Evolutionary conservation across 2,797 vertebrate genomes (phyloP).

Genomic region (Sciurus carolinensis): DNA sequence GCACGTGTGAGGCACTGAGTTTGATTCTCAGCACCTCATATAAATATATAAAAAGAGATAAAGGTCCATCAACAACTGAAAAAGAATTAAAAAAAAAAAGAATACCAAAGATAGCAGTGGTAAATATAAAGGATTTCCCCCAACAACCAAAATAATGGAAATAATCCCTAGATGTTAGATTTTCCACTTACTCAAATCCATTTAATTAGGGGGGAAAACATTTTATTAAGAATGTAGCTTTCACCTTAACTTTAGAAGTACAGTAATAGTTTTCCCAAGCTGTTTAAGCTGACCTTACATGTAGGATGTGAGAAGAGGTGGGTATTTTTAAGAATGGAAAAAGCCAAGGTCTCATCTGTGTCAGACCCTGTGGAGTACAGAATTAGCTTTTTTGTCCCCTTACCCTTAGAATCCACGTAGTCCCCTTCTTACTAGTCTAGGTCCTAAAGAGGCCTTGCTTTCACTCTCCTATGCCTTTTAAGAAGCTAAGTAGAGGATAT

Average conservation of each 20-base stretch:
- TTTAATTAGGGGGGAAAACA: constrained; percentile 43
- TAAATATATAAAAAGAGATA: too few species aligned
- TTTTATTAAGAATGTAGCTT: constrained; percentile 66
- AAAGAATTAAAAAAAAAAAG: too few species aligned
- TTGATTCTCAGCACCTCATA: too few species aligned
- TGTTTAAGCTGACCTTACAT: constrained; percentile 80
- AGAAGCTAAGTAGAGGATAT: constrained; percentile 56
- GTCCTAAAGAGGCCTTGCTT: constrained; percentile 61
- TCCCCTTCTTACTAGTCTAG: not conserved
- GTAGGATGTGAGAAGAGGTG: constrained; percentile 76
- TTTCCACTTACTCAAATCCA: constrained; percentile 72
- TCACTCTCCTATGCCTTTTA: constrained; percentile 20
- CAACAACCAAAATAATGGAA: constrained; percentile 61
- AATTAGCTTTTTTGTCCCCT: constrained; percentile 49
- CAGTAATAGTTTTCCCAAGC: constrained; percentile 78
- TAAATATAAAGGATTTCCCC: constrained; percentile 68
- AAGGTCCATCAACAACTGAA: too few species aligned
- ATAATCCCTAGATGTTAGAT: constrained; percentile 76
- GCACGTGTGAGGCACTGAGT: too few species aligned
- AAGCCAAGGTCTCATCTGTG: constrained; percentile 52
- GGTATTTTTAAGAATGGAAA: constrained; percentile 68
- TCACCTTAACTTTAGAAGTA: constrained; percentile 84
- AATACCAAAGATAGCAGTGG: constrained; percentile 30
- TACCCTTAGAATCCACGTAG: not conserved
- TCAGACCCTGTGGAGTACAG: constrained; percentile 63